Evolutionary conservation across 1,140 invertebrate genomes (phyloP).

Genomic region (Papilio machaon): DNA sequence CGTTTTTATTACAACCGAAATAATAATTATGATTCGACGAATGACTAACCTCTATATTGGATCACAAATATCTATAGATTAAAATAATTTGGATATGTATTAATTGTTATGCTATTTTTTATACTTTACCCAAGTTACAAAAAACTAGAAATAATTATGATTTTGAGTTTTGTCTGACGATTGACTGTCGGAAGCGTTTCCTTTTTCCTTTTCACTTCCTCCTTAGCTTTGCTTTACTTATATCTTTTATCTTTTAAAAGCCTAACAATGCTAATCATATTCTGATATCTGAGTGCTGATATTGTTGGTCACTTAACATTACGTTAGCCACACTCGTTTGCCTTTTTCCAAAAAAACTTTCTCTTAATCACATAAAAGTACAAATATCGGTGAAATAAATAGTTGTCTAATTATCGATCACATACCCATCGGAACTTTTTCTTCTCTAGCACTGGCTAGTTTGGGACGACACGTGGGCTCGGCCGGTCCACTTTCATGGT

Average conservation of each 20-base stretch:
- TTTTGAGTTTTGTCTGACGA: too few relatives aligned
- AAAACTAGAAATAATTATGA: too few relatives aligned
- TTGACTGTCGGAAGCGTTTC: background rate
- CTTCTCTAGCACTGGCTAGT: conserved; percentile 41
- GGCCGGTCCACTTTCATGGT: conserved; percentile 66
- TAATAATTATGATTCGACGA: background rate
- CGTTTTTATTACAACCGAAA: background rate
- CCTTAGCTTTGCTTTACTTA: background rate
- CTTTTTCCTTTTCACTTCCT: background rate
- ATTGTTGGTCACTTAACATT: background rate
- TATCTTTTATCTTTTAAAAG: too few relatives aligned
- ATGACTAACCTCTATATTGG: background rate
- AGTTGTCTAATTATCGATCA: conserved; percentile 7
- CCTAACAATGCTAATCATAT: background rate
- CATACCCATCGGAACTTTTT: background rate
- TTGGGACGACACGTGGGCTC: conserved; percentile 51
- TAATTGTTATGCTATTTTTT: too few relatives aligned
- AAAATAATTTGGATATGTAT: too few relatives aligned
- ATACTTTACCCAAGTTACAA: too few relatives aligned
- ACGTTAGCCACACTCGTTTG: background rate
- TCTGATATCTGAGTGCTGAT: background rate
- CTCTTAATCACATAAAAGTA: background rate
- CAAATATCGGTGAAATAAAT: conserved; percentile 12
- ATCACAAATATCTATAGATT: background rate
- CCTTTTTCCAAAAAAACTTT: background rate